Percentiles rank a stretch among this genome's conserved stretches.
Conservation (phyloP, 2,888 invertebrate genomes). For the Pterostichus niger region DNA sequence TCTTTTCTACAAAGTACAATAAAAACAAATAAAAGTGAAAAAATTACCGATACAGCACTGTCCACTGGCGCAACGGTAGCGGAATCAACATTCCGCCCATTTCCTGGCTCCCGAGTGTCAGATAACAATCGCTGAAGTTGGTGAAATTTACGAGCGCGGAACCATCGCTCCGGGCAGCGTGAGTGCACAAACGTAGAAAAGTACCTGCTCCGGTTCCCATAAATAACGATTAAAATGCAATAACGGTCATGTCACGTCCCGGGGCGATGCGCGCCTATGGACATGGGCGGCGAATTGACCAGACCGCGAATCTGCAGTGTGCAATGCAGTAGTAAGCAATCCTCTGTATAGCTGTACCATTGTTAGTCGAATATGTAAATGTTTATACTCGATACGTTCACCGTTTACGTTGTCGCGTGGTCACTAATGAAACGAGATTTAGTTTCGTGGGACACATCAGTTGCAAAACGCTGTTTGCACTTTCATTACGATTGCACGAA, state of each 20-base stretch:
- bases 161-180: neutral
- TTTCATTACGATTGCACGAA: conserved; percentile 40
- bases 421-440: conserved; percentile 12
- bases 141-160: conserved; percentile 50
- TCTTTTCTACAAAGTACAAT: neutral
- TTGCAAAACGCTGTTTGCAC: conserved; percentile 23
- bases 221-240: conserved; percentile 65
- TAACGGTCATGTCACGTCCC: conserved; percentile 26
- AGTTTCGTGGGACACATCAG: conserved; percentile 23
- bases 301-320: conserved; percentile 54
- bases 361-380: conserved; percentile 63
- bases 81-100: conserved; percentile 32
- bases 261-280: conserved; percentile 59
- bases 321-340: conserved; percentile 62
- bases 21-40: conserved; percentile 26
- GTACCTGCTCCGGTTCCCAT: conserved; percentile 45
- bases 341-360: conserved; percentile 55
- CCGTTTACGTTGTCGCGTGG: conserved; percentile 55
- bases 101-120: conserved; percentile 52
- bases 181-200: conserved; percentile 40
- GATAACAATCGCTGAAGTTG: conserved; percentile 61
- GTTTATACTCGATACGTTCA: conserved; percentile 54
- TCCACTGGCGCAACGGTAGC: neutral
- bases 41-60: conserved; percentile 21
- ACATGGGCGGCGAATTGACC: conserved; percentile 22